Conservation (phyloP, 2,113 vertebrate genomes). For the Microcebus murinus region DNA sequence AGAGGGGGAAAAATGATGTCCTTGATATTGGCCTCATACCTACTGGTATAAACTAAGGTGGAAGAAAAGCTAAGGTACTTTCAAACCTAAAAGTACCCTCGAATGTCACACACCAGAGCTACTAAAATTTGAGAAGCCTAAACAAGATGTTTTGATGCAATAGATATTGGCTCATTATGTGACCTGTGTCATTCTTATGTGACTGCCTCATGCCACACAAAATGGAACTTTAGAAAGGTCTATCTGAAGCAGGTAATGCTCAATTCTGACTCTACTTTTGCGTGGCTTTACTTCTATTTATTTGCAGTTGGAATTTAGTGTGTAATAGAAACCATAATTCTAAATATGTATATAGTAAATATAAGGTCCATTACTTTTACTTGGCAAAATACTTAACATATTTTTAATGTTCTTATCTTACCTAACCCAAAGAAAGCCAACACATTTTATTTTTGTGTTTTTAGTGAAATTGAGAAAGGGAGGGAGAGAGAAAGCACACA, state of each 20-base stretch:
- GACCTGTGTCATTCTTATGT: background rate
- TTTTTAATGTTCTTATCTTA: constrained; percentile 60
- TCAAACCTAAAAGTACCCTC: background rate
- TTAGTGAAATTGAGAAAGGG: background rate
- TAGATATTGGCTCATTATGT: background rate
- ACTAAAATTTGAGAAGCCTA: constrained; percentile 10
- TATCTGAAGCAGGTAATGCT: background rate
- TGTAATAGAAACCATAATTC: constrained; percentile 68
- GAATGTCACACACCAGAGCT: background rate
- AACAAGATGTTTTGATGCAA: constrained; percentile 5
- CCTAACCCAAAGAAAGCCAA: constrained; percentile 5
- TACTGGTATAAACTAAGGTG: background rate
- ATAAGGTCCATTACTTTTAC: constrained; percentile 47
- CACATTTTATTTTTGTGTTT: constrained; percentile 41
- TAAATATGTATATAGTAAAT: constrained; percentile 72
- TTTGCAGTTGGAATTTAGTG: constrained; percentile 59
- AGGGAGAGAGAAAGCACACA: background rate
- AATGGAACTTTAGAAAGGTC: background rate
- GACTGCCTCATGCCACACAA: background rate
- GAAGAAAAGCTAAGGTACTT: constrained; percentile 38
- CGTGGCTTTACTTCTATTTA: constrained; percentile 12
- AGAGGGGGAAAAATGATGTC: background rate
- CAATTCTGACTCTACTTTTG: constrained; percentile 6
- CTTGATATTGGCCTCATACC: background rate
- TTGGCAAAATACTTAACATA: constrained; percentile 53